These are phyloP conservation scores for Pavo muticus DNA, from an alignment of 2,113 vertebrate genomes.

Conservation along the genomic window DNA sequence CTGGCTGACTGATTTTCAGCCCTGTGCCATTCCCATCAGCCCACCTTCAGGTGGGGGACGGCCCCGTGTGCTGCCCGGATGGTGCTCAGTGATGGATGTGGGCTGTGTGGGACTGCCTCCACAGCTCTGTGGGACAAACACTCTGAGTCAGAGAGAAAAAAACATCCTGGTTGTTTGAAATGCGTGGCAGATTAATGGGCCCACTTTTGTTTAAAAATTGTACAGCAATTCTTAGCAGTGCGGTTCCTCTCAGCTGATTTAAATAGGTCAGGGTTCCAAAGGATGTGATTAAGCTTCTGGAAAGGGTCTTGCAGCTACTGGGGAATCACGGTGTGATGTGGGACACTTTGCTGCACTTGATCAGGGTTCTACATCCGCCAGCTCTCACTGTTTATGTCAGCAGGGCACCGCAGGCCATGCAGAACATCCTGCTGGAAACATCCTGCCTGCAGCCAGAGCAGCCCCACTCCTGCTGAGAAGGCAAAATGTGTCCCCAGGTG, in stretches of 20 bases:
- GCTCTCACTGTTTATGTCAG: rapidly evolving
- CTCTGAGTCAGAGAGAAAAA: not conserved
- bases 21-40: not conserved
- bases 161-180: not conserved
- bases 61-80: too few species aligned
- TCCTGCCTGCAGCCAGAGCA: too few species aligned
- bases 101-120: rapidly evolving
- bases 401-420: rapidly evolving
- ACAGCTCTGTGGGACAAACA: not conserved
- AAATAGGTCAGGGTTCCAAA: not conserved
- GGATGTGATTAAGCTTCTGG: conserved; percentile 31
- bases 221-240: not conserved
- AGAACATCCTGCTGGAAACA: not conserved
- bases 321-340: not conserved
- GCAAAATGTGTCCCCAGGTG: rapidly evolving
- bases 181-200: not conserved
- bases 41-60: not conserved
- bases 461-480: not conserved
- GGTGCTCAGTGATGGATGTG: rapidly evolving
- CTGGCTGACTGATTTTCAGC: not conserved
- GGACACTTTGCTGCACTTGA: not conserved
- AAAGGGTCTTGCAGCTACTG: not conserved
- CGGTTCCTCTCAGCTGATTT: not conserved
- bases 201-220: not conserved
- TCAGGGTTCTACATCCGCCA: not conserved